Evolutionary conservation across 2,797 vertebrate species (phyloP).

Genomic region (Epinephelus awoara): DNA sequence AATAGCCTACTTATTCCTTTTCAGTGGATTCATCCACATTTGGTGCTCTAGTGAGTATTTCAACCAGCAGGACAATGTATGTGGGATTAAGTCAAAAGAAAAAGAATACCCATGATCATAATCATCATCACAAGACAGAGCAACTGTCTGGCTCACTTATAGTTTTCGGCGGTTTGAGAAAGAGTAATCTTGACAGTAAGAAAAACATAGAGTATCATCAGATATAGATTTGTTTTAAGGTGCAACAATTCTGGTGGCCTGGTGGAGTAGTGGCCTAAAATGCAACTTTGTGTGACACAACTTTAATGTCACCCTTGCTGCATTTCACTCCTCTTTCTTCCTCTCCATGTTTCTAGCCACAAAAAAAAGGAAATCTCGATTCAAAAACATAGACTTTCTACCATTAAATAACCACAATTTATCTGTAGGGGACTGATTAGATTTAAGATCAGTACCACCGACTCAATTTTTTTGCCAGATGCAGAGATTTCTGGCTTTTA

Average conservation of each 20-base stretch:
- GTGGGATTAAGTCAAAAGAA: neutral
- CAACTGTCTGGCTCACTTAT: neutral
- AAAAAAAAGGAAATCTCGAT: neutral
- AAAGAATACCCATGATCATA: neutral
- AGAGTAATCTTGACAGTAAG: too few species aligned
- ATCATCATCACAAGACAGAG: neutral
- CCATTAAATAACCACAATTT: neutral
- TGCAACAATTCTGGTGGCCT: neutral
- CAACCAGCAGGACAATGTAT: too few species aligned
- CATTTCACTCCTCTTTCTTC: neutral
- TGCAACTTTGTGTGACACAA: neutral
- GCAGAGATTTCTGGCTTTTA: slow-evolving; percentile 27
- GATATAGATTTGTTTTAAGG: neutral
- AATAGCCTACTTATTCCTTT: too few species aligned
- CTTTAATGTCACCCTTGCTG: neutral
- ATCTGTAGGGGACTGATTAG: slow-evolving; percentile 19
- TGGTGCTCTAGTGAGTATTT: neutral
- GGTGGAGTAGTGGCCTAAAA: neutral
- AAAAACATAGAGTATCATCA: too few species aligned
- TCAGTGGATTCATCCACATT: too few species aligned
- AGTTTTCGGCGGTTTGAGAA: too few species aligned
- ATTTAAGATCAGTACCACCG: slow-evolving; percentile 18
- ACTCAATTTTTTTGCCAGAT: neutral
- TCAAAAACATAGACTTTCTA: neutral
- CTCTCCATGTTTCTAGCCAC: neutral